Evolutionary conservation across 1,140 invertebrate genomes (phyloP), one percentile per base, ranked within the genome.

Genomic region (Scaptodrosophila lebanonensis): DNA sequence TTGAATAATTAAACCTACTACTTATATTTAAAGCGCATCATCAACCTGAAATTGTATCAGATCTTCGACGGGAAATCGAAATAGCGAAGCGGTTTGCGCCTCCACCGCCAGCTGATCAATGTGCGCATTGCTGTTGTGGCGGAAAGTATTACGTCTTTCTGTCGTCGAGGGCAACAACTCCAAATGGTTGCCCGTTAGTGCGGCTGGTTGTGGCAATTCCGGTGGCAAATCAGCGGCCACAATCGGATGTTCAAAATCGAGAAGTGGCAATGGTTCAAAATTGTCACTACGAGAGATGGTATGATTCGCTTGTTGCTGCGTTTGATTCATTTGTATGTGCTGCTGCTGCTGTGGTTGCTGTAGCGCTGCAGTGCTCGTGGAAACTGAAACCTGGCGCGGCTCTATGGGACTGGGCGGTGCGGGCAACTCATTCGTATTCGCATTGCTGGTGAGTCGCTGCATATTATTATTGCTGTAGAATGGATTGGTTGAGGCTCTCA

Each of bases 41-140:
- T 85, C 83, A 38, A 85, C 83, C 33, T 85, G 83, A 50, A 85
- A 85, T 42, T 85, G 83, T 61, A 85, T 85, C 11, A 85, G 59
- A 66, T 85, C 83, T 62, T 85, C 83, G 8, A 85, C 83, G 27
- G 83, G 83, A 63, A 85, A 85, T 7, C 83, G 73, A 44, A 85
- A 85, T 1, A 85, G 61, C 12, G 83, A 85, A 29, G 83, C 83
- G 1, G 83, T 76, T 44, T 82, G 73, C 4, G 83, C 83, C 65
- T 85, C 83, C 4, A 73, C 67, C 0, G 79, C 83, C 54, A 85
- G 11, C 44, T 85, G 83, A 48, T 85, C 83, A 11, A 85, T 69
- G 30, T 76, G 67, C 4, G 59, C 49, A 40, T 50, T 77, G 15
- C 65, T 69, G 2, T 52, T 66, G 17, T 66, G 75, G 11, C 71